Base-by-base conservation (phyloP, 2,888 invertebrate genomes). In the Antitype chi region DNA sequence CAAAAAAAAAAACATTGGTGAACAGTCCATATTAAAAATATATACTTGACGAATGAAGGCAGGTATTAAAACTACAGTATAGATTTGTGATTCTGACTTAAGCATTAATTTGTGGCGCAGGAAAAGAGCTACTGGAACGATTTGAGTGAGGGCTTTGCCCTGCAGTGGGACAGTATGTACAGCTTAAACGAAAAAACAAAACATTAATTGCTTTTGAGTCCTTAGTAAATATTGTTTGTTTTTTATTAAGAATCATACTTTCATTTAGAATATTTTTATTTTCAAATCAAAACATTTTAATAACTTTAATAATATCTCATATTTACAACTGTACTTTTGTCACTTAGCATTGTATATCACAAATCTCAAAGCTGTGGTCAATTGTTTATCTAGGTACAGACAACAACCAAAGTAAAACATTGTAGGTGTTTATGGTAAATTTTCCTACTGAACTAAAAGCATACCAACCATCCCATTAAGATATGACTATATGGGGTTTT, bases 401-500 rank as follows among this genome's bases (percentile, higher is more conserved):
- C 28, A 59, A 59, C 28, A 5, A 28, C 20, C 20, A 62, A 25
- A 53, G 9, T 53, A 52, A 67, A 52, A 67, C 53, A 67, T 17
- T 67, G 53, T 32, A 67, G 8, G 2, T 23, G 53, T 67, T 28
- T 49, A 23, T 23, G 28, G 25, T n/a, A 32, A n/a, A 32, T 28
- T 70, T 70, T 47, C 28, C 17, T n/a, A 32, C 32, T 32, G 13
- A 49, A 15, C n/a, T 70, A 28, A 49, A 70, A 49, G 67, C 55
- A 32, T 23, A 52, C 13, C 11, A 9, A 52, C 20, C 11, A 9
- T 38, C 38, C 73, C 38, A 7, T 52, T 38, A 38, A 13, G 2
- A 38, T 17, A 23, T 49, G 23, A 38, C 13, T 38, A 15, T 15
- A 38, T 0, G 32, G 25, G 15, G 28, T 74, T 55, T 1, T n/a